These are phyloP conservation scores for Yoshiicerus persimilis DNA, from an alignment of 1,140 invertebrate genomes.

Conservation along the genomic window DNA sequence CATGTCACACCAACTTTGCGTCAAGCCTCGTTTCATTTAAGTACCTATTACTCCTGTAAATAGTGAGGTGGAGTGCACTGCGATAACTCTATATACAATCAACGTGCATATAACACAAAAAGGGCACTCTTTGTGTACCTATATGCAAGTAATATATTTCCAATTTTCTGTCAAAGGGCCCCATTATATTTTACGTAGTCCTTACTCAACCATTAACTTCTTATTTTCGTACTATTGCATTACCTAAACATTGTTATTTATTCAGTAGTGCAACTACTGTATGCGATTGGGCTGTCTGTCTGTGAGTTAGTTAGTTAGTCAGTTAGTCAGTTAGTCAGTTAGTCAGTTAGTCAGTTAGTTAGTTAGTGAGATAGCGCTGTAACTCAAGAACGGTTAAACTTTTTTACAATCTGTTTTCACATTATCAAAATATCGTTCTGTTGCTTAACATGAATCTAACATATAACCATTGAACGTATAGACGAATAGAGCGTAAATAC, in stretches of 20 bases:
- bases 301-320: too few relatives aligned
- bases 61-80: neutral
- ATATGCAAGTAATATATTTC: neutral
- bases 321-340: too few relatives aligned
- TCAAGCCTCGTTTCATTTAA: conserved; percentile 9
- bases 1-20: neutral
- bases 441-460: too few relatives aligned
- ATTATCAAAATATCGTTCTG: too few relatives aligned
- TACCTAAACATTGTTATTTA: neutral
- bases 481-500: too few relatives aligned
- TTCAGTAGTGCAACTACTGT: neutral
- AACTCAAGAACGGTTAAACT: too few relatives aligned
- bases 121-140: neutral
- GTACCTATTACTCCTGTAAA: neutral
- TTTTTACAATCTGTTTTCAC: too few relatives aligned
- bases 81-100: neutral
- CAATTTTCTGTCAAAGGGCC: neutral
- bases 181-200: neutral
- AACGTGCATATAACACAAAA: neutral
- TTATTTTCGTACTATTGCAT: neutral
- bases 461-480: too few relatives aligned
- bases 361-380: too few relatives aligned
- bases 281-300: neutral
- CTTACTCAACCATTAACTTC: neutral
- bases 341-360: too few relatives aligned